A percentile compares a stretch with the other conserved stretches of the same genome.
phyloP scores from a whole-genome alignment of 2,797 vertebrate genomes.

The Coilia nasus region DNA sequence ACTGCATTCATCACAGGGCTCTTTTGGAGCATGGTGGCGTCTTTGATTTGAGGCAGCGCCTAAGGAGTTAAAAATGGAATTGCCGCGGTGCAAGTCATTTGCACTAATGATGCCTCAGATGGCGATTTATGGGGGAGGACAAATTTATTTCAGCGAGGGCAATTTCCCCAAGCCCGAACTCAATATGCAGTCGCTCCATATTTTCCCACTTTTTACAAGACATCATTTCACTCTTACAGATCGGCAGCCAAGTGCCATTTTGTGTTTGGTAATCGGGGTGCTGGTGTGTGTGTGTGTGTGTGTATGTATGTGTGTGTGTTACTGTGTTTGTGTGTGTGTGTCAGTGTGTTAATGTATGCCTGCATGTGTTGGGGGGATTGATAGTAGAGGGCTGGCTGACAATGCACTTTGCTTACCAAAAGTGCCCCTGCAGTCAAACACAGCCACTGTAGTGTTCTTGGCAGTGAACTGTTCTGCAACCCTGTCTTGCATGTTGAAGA shows the following conservation, averaged over 20 bases:
- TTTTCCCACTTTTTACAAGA: not conserved
- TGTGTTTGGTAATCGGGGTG: not conserved
- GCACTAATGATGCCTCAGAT: constrained; percentile 43
- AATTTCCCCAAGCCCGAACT: constrained; percentile 27
- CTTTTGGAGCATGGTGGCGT: not conserved
- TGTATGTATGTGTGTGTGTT: constrained; percentile 7
- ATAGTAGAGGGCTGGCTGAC: constrained; percentile 26
- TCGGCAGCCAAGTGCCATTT: constrained; percentile 2
- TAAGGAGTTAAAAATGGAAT: constrained; percentile 12
- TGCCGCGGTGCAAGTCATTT: constrained; percentile 34
- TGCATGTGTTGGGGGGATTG: not conserved
- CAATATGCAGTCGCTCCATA: not conserved
- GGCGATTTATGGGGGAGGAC: constrained; percentile 34
- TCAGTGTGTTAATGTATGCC: not conserved
- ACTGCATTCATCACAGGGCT: not conserved
- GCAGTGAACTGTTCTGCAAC: constrained; percentile 26
- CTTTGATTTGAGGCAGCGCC: constrained; percentile 15
- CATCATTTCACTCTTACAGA: not conserved
- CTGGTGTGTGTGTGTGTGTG: not conserved
- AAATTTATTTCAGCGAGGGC: constrained; percentile 37
- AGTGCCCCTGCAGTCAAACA: constrained; percentile 27
- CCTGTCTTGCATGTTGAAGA: not conserved
- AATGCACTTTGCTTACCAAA: constrained; percentile 33
- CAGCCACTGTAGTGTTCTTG: constrained; percentile 35
- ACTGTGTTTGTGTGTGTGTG: not conserved